Base-by-base conservation (phyloP, 2,888 invertebrate species). In the Phyllotreta cruciferae region DNA sequence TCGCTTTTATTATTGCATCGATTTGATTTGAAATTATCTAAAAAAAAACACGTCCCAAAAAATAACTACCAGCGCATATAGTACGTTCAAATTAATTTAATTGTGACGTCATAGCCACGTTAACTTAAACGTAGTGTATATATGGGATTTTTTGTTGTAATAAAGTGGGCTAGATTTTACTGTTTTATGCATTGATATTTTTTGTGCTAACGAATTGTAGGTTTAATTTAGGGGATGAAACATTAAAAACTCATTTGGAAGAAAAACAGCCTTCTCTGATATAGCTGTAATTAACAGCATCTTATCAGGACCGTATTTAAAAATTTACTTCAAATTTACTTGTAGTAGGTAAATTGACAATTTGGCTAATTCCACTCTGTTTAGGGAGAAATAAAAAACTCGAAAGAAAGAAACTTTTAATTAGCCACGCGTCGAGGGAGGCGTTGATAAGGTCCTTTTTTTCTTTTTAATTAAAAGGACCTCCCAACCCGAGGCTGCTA, bases 1-100 rank as follows among this genome's bases (percentile, higher is more conserved):
- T 69, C 64, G 67, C 63, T 63, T 68, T 63, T 70, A 70, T 67
- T 72, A 71, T 74, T 72, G 72, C 66, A 41, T 38, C 62, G 24
- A 24, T 24, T 24, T 24, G 24, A 24, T 24, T 24, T 24, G 24
- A 24, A 24, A 24, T 24, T 24, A 24, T 24, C 24, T 24, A 24
- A 24, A 24, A n/a, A n/a, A n/a, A n/a, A n/a, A n/a, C n/a, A n/a
- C n/a, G n/a, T n/a, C n/a, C n/a, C n/a, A n/a, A n/a, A n/a, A n/a
- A n/a, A n/a, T n/a, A n/a, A n/a, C n/a, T n/a, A n/a, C n/a, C n/a
- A n/a, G n/a, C n/a, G n/a, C n/a, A n/a, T 24, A 4, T 3, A 24
- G 24, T 24, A 24, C 24, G 4, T 4, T 4, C 4, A 24, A 24
- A 24, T 3, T 1, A 24, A 24, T 24, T 24, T n/a, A n/a, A 4